Conservation (phyloP, 2,888 invertebrate genomes). For the Polylopha cassiicola region DNA sequence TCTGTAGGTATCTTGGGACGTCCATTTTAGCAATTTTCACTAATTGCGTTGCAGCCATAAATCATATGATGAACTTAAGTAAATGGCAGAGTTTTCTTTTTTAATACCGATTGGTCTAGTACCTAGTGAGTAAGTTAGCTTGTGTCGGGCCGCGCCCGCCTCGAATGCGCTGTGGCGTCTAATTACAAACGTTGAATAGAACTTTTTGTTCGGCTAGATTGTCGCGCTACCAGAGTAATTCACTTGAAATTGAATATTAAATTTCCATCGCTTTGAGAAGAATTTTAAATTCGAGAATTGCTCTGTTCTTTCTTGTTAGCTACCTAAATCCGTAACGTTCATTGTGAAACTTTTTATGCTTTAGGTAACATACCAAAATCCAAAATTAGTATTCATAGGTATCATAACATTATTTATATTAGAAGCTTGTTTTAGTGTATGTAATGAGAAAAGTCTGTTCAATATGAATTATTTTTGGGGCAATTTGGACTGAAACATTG, state of each 20-base stretch:
- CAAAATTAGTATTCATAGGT: slow-evolving; percentile 16
- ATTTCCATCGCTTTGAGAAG: slow-evolving; percentile 35
- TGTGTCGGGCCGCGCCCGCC: slow-evolving; percentile 15
- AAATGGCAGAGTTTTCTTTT: slow-evolving; percentile 17
- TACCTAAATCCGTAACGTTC: slow-evolving; percentile 17
- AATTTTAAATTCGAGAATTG: slow-evolving; percentile 39
- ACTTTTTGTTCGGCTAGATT: slow-evolving; percentile 63
- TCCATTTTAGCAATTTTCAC: slow-evolving; percentile 21
- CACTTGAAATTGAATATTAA: slow-evolving; percentile 61
- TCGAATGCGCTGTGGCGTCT: slow-evolving; percentile 51
- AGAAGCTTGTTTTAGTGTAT: too few species aligned
- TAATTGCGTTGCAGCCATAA: slow-evolving; percentile 20
- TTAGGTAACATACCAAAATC: too few species aligned
- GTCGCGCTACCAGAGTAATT: slow-evolving; percentile 58
- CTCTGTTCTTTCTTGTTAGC: slow-evolving; percentile 17
- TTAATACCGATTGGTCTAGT: too few species aligned
- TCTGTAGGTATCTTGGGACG: slow-evolving; percentile 21
- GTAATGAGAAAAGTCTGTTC: too few species aligned
- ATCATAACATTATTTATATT: too few species aligned
- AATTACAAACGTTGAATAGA: slow-evolving; percentile 63
- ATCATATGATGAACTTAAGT: slow-evolving; percentile 13
- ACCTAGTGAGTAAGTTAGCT: too few species aligned
- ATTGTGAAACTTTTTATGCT: too few species aligned
- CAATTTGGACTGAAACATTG: too few species aligned
- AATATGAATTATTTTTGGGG: too few species aligned